Conservation (phyloP, 2,888 invertebrate species). For the Dasypogon diadema region DNA sequence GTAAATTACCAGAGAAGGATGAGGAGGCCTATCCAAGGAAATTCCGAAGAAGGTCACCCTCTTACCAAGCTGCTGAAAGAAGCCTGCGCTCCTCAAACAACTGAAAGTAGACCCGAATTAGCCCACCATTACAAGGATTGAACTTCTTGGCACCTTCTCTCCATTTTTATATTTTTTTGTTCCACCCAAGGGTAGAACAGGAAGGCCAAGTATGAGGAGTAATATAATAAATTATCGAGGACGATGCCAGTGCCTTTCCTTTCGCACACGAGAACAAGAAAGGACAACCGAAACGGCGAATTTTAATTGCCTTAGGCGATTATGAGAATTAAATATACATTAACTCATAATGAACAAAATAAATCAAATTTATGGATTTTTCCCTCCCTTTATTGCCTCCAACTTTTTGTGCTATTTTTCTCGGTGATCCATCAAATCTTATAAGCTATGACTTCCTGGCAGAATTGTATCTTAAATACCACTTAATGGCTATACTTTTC, state of each 20-base stretch:
- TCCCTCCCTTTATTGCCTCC: conserved; percentile 7
- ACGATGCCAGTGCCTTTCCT: conserved; percentile 26
- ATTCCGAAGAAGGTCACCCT: neutral
- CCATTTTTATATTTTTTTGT: conserved; percentile 20
- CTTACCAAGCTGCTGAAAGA: neutral
- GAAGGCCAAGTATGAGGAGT: conserved; percentile 39
- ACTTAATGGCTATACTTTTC: conserved; percentile 20
- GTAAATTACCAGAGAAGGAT: conserved; percentile 1
- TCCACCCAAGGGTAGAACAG: neutral
- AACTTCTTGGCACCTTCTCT: conserved; percentile 35
- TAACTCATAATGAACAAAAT: conserved; percentile 56
- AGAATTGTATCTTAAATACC: conserved; percentile 13
- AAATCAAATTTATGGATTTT: conserved; percentile 56
- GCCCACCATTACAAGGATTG: conserved; percentile 46
- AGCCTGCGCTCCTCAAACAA: neutral
- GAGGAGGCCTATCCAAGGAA: neutral
- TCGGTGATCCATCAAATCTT: conserved; percentile 40
- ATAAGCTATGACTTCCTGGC: conserved; percentile 33
- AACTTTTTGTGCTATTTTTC: conserved; percentile 20
- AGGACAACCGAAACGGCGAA: conserved; percentile 53
- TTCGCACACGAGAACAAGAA: conserved; percentile 20
- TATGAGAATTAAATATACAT: conserved; percentile 57
- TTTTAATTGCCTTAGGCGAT: conserved; percentile 57
- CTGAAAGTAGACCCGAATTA: conserved; percentile 39
- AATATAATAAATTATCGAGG: conserved; percentile 55